Evolutionary conservation across 1,140 invertebrate species (phyloP), one percentile per base, ranked within the genome.

Genomic region (Drosophila subobscura): DNA sequence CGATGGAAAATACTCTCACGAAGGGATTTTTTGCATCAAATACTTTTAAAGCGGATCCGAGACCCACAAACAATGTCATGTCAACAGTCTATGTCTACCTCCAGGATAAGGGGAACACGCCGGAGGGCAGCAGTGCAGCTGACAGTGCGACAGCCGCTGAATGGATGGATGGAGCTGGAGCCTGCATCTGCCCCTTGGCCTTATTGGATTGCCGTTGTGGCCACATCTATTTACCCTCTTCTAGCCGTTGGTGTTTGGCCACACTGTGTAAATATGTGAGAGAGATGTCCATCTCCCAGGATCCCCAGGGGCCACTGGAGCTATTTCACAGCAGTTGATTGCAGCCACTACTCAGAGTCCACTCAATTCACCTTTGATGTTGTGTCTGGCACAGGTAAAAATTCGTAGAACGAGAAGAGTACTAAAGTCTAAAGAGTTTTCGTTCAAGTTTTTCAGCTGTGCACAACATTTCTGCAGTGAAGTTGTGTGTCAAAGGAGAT

Each of bases 181-280:
- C 61, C 42, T 51, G 45, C 53, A n/a, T n/a, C n/a, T n/a, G 16
- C 22, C 29, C 29, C 12, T 14, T 7, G 25, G 47, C 25, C 40
- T 16, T 37, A 37, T 12, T 37, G 10, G 10, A 37, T 37, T 23
- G 42, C 40, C 29, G 25, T 63, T 81, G 77, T 66, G 78, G 78
- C 78, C 59, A 72, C 78, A 81, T 72, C 60, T 79, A 81, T 77
- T 81, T 79, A 61, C 61, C 61, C 46, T 58, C 42, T 78, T 50
- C 45, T 52, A 53, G 68, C 61, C 56, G 55, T 68, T 67, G 76
- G 63, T 53, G 68, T 67, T 78, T 57, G 70, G 76, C 49, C 76
- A 78, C 68, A 78, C 52, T 79, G 68, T 68, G 76, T 58, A 73
- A 79, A 79, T 79, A 79, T 68, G 66, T 49, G 70, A 74, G 42